Conservation (phyloP, 2,113 vertebrate genomes). For the Cyprichromis sp. region DNA sequence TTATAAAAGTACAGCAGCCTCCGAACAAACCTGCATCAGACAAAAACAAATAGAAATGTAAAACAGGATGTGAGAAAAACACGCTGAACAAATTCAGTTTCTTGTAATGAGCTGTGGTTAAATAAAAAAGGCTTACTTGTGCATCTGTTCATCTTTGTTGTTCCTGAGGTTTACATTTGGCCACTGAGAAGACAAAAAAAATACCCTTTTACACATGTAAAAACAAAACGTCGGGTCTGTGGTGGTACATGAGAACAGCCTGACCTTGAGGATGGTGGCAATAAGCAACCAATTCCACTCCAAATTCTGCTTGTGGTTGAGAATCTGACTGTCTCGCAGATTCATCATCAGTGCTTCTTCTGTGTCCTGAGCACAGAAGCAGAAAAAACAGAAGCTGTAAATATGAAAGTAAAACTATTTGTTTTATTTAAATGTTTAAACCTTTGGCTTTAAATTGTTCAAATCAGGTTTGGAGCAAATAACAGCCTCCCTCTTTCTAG, state of each 20-base stretch:
- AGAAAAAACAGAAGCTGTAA: background rate
- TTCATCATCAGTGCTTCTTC: constrained; percentile 93
- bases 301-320: constrained; percentile 95
- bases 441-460: background rate
- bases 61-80: background rate
- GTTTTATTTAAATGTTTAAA: background rate
- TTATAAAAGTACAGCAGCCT: constrained; percentile 95
- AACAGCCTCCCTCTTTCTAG: background rate
- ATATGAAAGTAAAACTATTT: background rate
- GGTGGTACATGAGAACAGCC: background rate
- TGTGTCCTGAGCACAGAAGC: constrained; percentile 77
- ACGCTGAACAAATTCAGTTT: background rate
- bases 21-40: constrained; percentile 82
- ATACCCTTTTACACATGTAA: background rate
- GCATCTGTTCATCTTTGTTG: constrained; percentile 98
- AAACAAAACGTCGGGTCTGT: background rate
- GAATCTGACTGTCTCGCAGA: constrained; percentile 92
- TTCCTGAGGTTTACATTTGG: constrained; percentile 93
- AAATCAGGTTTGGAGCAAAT: background rate
- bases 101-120: background rate
- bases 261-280: constrained; percentile 93
- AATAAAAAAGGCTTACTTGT: constrained; percentile 76
- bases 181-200: constrained; percentile 77
- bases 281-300: constrained; percentile 98
- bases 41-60: background rate